Conservation (phyloP, 2,888 invertebrate species). For the Abscondita cerata region DNA sequence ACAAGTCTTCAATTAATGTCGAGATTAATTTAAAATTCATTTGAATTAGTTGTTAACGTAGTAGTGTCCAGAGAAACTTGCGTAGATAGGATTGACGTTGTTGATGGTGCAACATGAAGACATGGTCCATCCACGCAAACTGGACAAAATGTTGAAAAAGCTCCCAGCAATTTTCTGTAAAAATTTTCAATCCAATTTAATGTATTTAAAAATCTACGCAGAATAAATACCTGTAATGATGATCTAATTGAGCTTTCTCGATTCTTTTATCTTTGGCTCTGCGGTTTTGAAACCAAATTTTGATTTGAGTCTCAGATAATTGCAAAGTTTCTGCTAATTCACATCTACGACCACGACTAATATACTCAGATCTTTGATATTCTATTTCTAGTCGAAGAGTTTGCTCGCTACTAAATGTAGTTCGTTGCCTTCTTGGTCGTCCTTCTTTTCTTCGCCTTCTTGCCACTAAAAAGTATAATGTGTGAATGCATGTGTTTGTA, state of each 20-base stretch:
- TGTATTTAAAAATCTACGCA: too few species aligned
- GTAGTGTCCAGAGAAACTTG: slow-evolving; percentile 8
- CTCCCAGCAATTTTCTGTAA: slow-evolving; percentile 55
- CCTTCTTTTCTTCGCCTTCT: slow-evolving; percentile 86
- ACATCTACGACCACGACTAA: slow-evolving; percentile 83
- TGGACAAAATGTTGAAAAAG: slow-evolving; percentile 53
- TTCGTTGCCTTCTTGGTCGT: slow-evolving; percentile 86
- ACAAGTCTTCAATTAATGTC: too few species aligned
- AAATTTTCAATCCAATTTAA: slow-evolving; percentile 1
- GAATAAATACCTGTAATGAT: slow-evolving; percentile 82
- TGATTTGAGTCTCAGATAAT: slow-evolving; percentile 82
- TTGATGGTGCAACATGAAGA: slow-evolving; percentile 41
- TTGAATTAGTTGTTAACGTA: not conserved
- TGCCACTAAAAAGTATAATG: slow-evolving; percentile 68
- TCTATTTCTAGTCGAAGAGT: slow-evolving; percentile 89
- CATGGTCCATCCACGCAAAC: slow-evolving; percentile 54
- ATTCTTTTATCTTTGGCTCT: slow-evolving; percentile 96
- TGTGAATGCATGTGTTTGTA: too few species aligned
- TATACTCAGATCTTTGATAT: slow-evolving; percentile 91
- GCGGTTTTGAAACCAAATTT: slow-evolving; percentile 94
- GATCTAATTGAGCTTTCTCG: slow-evolving; percentile 94
- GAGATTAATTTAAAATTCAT: too few species aligned
- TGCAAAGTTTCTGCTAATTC: slow-evolving; percentile 76
- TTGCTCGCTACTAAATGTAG: slow-evolving; percentile 94
- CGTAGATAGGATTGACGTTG: slow-evolving; percentile 14